These are phyloP conservation scores for Chunga burmeisteri DNA, from an alignment of 2,113 vertebrate genomes.

Conservation along the genomic window DNA sequence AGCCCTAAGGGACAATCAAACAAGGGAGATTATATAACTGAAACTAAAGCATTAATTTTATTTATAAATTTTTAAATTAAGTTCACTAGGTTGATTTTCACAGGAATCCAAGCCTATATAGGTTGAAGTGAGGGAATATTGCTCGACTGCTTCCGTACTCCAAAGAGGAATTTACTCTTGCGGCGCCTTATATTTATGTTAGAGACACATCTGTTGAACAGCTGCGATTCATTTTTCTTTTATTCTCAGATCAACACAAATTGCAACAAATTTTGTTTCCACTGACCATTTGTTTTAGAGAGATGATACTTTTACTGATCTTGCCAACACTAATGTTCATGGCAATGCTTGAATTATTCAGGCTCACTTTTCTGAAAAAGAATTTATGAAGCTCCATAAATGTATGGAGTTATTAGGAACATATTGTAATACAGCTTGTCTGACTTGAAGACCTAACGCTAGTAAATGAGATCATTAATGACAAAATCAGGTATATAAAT, in stretches of 20 bases:
- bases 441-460: not conserved
- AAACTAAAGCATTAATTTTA: not conserved
- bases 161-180: not conserved
- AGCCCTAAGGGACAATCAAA: not conserved
- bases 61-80: not conserved
- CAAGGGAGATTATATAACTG: not conserved
- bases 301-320: not conserved
- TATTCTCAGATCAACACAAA: not conserved
- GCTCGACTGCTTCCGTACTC: not conserved
- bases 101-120: not conserved
- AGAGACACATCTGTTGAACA: not conserved
- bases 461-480: not conserved
- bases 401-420: not conserved
- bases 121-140: not conserved
- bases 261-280: not conserved
- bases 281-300: not conserved
- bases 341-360: slow-evolving; percentile 23
- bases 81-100: not conserved
- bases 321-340: not conserved
- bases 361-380: not conserved
- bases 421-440: not conserved
- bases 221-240: not conserved
- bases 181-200: not conserved
- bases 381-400: not conserved
- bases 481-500: not conserved